Base-by-base conservation (phyloP, 2,888 invertebrate genomes). In the Hirtodrosophila confusa region DNA sequence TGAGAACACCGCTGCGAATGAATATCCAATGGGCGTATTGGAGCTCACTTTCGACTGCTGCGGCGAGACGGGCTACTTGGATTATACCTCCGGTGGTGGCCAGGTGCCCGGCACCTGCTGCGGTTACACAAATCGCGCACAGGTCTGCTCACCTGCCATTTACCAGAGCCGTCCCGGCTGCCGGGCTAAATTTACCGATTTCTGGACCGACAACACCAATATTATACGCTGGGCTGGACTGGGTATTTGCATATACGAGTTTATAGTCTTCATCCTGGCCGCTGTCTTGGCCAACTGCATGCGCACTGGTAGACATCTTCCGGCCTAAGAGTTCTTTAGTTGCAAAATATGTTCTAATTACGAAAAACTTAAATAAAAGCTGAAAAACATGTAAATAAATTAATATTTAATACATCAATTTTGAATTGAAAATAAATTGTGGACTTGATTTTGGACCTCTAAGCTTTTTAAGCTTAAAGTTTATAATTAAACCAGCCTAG, bases 211-310 rank as follows among this genome's bases (percentile, higher is more conserved):
- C 11, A 86, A 88, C 40, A 86, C 83, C 8, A 65, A 78, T 40
- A 90, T 94, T 11, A 92, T 95, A 39, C 95, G 94, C 67, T 94
- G 93, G 37, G 92, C 95, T 24, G 94, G 94, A 10, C 92, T 95
- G 49, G 95, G 94, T 49, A 93, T 95, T 53, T 95, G 95, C 66
- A 94, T 92, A 69, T 91, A 94, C 84, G 95, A 95, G 94, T 92
- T 95, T 66, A 90, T 95, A 78, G 95, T 95, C 63, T 95, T 97
- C 61, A 92, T 96, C 82, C 95, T 97, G 91, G 95, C 97, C 51
- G 94, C 97, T 90, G 96, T 96, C 89, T 92, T 97, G 89, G 95
- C 96, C 69, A 95, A 95, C 90, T 95, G 96, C 87, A 96, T 97
- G 91, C 94, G 80, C 3, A 57, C 36, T 7, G 62, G 64, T 0